Evolutionary conservation across 2,113 vertebrate species (phyloP), one percentile per base, ranked within the genome.

Genomic region (Furnarius figulus): DNA sequence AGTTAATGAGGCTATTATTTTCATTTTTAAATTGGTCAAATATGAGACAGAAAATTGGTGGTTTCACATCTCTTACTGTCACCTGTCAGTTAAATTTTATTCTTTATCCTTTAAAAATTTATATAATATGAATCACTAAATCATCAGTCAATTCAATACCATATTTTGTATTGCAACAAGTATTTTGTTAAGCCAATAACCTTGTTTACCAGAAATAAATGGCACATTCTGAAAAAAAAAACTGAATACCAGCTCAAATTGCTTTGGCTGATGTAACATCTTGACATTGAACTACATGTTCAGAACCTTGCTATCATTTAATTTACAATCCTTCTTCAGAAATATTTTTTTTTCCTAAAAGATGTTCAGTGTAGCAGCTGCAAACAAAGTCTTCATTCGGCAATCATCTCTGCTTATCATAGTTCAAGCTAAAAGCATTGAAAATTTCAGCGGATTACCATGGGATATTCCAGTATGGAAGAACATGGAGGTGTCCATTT

Each of bases 1-100:
- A 52, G 91, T 81, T 97, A 98, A 97, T 92, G 87, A 97, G 90
- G 59, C 39, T 90, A 96, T 96, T 97, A 97, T 97, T 97, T 96
- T 95, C 83, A 92, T 95, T 96, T 97, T 96, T 85, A 92, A 96
- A 97, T 90, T 56, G 37, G 44, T 30, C n/a, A 85, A 49, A 72
- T 78, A 53, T 59, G 56, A 27, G 46, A 50, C 37, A 73, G 81
- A 93, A 95, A 92, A 96, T 93, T 74, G 49, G 49, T 97, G 52
- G 55, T 93, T 91, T 95, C 95, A 90, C 40, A 74, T 70, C 28
- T 30, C 71, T 85, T 85, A 55, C 11, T 87, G 76, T 77, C 72
- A 85, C 24, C 3, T 85, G 73, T 92, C 95, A 91, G 30, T 31
- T 17, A 72, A 84, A 72, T 93, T 86, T 83, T 68, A 46, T 95